Percentiles rank a stretch among this genome's conserved stretches.
These are phyloP conservation scores for Dromas ardeola DNA, from an alignment of 2,113 vertebrate species.

Conservation along the genomic window DNA sequence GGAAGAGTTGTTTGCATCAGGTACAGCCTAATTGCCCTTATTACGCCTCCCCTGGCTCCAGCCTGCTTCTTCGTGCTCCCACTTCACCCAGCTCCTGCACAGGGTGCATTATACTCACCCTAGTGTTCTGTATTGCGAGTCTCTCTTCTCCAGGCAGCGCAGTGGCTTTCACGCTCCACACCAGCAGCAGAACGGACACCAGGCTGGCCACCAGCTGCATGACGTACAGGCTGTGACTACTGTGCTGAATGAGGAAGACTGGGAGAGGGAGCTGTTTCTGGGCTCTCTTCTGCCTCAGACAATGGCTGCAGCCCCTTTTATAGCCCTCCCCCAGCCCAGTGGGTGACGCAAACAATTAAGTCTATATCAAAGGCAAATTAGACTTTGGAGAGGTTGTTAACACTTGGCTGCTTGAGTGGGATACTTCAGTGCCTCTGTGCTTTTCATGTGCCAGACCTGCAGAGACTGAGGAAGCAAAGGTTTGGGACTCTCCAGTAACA, in stretches of 20 bases:
- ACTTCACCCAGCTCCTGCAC: background rate
- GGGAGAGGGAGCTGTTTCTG: slow-evolving; percentile 29
- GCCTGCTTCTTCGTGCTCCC: background rate
- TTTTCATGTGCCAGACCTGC: slow-evolving; percentile 29
- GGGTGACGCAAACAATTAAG: slow-evolving; percentile 58
- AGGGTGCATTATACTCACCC: slow-evolving; percentile 76
- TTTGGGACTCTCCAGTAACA: background rate
- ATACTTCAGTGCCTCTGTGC: slow-evolving; percentile 27
- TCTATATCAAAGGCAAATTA: slow-evolving; percentile 49
- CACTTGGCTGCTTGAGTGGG: slow-evolving; percentile 33
- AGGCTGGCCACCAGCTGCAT: slow-evolving; percentile 72
- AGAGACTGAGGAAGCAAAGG: background rate
- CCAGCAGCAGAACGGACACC: slow-evolving; percentile 80
- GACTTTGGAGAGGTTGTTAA: slow-evolving; percentile 26
- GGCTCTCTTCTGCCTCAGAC: slow-evolving; percentile 32
- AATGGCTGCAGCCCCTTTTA: slow-evolving; percentile 55
- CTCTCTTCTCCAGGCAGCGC: slow-evolving; percentile 85
- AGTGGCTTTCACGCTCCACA: slow-evolving; percentile 79
- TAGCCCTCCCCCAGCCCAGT: slow-evolving; percentile 47
- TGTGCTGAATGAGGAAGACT: background rate
- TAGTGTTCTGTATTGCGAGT: slow-evolving; percentile 69
- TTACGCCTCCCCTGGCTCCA: background rate
- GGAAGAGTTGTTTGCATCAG: background rate
- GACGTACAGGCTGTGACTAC: background rate
- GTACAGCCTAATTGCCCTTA: background rate